Evolutionary conservation across 2,888 invertebrate genomes (phyloP).

Genomic region (Pammene aurita): DNA sequence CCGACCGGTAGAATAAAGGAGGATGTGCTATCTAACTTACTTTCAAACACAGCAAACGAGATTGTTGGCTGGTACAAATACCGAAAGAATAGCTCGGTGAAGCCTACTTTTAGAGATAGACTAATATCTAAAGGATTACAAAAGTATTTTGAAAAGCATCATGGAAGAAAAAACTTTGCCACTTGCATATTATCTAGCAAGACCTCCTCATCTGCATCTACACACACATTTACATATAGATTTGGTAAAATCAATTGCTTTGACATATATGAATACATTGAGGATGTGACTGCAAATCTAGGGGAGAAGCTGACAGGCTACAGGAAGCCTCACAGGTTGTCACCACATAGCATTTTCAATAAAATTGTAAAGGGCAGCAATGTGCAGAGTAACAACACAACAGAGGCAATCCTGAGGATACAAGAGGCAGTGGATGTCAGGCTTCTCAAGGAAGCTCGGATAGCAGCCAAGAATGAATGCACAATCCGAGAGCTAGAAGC

Average conservation of each 20-base stretch:
- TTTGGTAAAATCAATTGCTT: constrained; percentile 84
- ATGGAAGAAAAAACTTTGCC: constrained; percentile 84
- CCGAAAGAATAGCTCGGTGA: constrained; percentile 78
- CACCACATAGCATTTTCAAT: constrained; percentile 70
- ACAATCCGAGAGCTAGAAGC: constrained; percentile 73
- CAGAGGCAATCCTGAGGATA: constrained; percentile 72
- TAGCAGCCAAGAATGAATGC: constrained; percentile 72
- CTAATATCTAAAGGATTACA: constrained; percentile 85
- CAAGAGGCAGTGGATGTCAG: constrained; percentile 74
- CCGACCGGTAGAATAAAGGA: constrained; percentile 83
- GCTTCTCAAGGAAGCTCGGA: constrained; percentile 69
- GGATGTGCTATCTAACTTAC: constrained; percentile 77
- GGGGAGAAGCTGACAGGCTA: constrained; percentile 79
- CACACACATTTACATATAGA: constrained; percentile 85
- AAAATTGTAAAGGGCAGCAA: constrained; percentile 73
- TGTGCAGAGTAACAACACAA: constrained; percentile 65
- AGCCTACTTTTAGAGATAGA: constrained; percentile 85
- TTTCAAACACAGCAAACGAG: constrained; percentile 80
- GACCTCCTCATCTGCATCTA: constrained; percentile 77
- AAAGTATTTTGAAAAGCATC: constrained; percentile 80
- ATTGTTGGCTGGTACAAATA: constrained; percentile 88
- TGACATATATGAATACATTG: constrained; percentile 80
- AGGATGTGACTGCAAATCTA: constrained; percentile 80
- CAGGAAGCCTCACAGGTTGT: constrained; percentile 64
- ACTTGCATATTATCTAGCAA: constrained; percentile 84